phyloP scores from a whole-genome alignment of 64 coral and sea anemone genomes.

The Stylophora pistillata region DNA sequence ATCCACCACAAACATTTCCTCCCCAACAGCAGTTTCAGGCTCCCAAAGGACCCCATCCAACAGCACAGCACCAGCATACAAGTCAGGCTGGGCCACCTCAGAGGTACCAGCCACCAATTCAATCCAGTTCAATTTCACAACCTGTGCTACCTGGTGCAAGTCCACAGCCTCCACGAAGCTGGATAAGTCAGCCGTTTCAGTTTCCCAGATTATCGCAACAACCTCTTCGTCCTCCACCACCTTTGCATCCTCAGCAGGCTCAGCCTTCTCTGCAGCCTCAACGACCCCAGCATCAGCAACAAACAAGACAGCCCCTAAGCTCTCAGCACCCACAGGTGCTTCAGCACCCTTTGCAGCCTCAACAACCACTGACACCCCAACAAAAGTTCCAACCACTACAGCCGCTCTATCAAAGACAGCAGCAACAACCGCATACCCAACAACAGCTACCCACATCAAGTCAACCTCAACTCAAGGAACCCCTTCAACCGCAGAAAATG shows the following conservation, averaged over 20 bases:
- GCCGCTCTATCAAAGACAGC: not conserved
- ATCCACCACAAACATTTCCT: not conserved
- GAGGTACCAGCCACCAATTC: constrained; percentile 32
- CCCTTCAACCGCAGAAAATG: not conserved
- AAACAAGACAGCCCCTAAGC: not conserved
- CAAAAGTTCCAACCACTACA: constrained; percentile 14
- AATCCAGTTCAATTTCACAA: constrained; percentile 27
- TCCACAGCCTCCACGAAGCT: constrained; percentile 40
- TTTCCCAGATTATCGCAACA: constrained; percentile 30
- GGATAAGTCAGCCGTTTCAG: constrained; percentile 30
- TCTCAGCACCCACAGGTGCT: not conserved
- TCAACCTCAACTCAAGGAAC: not conserved
- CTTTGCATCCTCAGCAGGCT: constrained; percentile 49
- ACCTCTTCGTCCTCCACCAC: constrained; percentile 21
- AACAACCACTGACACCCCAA: not conserved
- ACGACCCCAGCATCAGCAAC: not conserved
- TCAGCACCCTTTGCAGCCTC: constrained; percentile 2
- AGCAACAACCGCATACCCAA: not conserved
- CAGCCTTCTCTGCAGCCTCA: not conserved
- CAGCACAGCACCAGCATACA: constrained; percentile 22
- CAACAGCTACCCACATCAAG: constrained; percentile 6
- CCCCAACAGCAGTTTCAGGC: constrained; percentile 31
- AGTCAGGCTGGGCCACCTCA: constrained; percentile 11
- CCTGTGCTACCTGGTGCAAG: constrained; percentile 2
- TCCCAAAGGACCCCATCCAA: constrained; percentile 17